Percentiles rank a stretch among this genome's conserved stretches.
Evolutionary conservation across 2,888 invertebrate species (phyloP).

Genomic region (Drosophila mimica): DNA sequence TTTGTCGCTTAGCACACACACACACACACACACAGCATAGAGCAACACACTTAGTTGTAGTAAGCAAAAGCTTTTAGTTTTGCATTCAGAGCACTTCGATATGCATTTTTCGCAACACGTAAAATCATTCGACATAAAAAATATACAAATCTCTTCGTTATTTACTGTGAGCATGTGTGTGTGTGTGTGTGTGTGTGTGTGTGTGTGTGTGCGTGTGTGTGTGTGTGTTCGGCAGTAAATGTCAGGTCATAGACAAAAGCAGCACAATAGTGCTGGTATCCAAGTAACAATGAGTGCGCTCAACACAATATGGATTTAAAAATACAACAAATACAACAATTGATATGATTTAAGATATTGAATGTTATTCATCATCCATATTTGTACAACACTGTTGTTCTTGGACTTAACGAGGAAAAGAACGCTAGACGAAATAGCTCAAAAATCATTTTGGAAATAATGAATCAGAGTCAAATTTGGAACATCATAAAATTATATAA

Average conservation of each 20-base stretch:
- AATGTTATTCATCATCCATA: neutral
- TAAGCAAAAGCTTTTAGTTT: constrained; percentile 69
- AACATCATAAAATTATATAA: neutral
- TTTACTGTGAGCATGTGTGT: constrained; percentile 49
- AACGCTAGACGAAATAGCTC: neutral
- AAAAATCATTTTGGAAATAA: neutral
- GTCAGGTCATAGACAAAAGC: constrained; percentile 18
- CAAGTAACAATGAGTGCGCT: neutral
- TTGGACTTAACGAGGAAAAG: neutral
- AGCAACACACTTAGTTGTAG: neutral
- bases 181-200: constrained; percentile 6
- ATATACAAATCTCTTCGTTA: constrained; percentile 65
- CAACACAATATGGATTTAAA: neutral
- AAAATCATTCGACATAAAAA: constrained; percentile 66
- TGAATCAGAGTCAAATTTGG: no score
- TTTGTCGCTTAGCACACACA: constrained; percentile 64
- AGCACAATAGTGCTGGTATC: constrained; percentile 17
- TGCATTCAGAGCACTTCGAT: constrained; percentile 72
- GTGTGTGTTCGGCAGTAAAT: constrained; percentile 16
- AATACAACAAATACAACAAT: neutral
- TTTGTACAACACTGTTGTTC: neutral
- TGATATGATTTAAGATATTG: neutral
- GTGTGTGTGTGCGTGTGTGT: neutral
- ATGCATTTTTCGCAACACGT: constrained; percentile 62
- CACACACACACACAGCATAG: constrained; percentile 13